phyloP scores from a whole-genome alignment of 1,140 invertebrate species.

The Drosophila pruinosa region DNA sequence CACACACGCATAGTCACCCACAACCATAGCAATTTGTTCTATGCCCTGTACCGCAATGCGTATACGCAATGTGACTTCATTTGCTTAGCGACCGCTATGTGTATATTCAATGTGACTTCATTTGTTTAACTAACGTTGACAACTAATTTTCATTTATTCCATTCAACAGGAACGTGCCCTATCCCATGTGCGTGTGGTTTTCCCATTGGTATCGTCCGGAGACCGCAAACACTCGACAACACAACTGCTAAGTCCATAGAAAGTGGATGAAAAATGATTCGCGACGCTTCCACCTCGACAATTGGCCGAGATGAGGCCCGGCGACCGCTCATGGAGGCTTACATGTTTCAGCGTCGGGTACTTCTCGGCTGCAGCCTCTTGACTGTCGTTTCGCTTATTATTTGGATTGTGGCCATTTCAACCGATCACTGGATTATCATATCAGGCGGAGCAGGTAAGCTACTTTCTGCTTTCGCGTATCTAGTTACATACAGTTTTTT shows the following conservation, averaged over 20 bases:
- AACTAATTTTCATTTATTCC: neutral
- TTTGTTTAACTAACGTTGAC: neutral
- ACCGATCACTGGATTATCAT: conserved; percentile 90
- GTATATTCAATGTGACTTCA: conserved; percentile 2
- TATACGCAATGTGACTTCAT: conserved; percentile 43
- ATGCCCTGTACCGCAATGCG: neutral
- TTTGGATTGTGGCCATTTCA: conserved; percentile 90
- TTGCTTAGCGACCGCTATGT: neutral
- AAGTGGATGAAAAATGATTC: conserved; percentile 58
- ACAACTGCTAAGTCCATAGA: conserved; percentile 26
- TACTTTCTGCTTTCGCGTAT: no score
- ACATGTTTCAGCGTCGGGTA: conserved; percentile 88
- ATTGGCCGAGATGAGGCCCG: conserved; percentile 83
- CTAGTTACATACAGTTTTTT: conserved; percentile 28
- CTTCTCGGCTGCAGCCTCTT: conserved; percentile 88
- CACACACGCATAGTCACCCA: neutral
- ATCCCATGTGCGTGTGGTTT: conserved; percentile 78
- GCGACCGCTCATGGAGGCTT: conserved; percentile 84
- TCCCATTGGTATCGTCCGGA: conserved; percentile 62
- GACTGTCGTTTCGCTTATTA: conserved; percentile 86
- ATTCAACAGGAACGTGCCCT: conserved; percentile 57
- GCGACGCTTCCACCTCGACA: conserved; percentile 85
- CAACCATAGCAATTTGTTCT: neutral
- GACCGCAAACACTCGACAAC: conserved; percentile 39
- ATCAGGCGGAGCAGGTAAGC: conserved; percentile 83